These are phyloP conservation scores for Hyalella azteca DNA, from an alignment of 2,888 invertebrate species.

Conservation along the genomic window DNA sequence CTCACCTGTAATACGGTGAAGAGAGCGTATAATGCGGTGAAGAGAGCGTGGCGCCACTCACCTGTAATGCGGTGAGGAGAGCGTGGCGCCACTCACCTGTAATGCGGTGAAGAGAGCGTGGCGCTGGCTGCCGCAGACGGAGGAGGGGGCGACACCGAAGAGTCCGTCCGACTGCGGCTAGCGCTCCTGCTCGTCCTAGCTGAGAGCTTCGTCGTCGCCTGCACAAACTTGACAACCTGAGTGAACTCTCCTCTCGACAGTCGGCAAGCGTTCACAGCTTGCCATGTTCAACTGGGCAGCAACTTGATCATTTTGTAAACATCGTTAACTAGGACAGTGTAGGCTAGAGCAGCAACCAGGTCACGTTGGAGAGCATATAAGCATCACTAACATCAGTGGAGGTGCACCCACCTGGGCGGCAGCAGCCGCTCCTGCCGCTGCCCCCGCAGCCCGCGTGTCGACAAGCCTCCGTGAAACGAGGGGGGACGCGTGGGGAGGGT, in stretches of 20 bases:
- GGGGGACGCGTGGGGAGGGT: constrained; percentile 58
- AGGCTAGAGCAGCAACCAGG: neutral
- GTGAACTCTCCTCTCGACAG: too few species aligned
- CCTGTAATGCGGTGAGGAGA: constrained; percentile 36
- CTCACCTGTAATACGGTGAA: too few species aligned
- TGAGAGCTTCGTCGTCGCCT: neutral
- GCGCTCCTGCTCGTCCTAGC: constrained; percentile 27
- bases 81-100: constrained; percentile 20
- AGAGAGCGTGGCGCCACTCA: neutral
- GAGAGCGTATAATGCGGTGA: neutral
- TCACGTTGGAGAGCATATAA: neutral
- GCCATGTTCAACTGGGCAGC: too few species aligned
- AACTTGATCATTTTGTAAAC: too few species aligned
- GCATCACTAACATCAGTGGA: neutral
- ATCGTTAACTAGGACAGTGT: neutral
- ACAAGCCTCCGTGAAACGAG: constrained; percentile 59
- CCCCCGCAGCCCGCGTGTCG: constrained; percentile 47
- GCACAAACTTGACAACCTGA: neutral
- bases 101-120: constrained; percentile 38
- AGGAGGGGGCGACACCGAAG: constrained; percentile 22
- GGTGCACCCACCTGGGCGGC: neutral
- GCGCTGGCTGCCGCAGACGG: constrained; percentile 16
- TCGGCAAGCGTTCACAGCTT: too few species aligned
- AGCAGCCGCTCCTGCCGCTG: constrained; percentile 33
- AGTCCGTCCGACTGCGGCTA: constrained; percentile 13